These are phyloP conservation scores for Cheilosia urbana DNA, from an alignment of 2,888 invertebrate species.

Conservation along the genomic window DNA sequence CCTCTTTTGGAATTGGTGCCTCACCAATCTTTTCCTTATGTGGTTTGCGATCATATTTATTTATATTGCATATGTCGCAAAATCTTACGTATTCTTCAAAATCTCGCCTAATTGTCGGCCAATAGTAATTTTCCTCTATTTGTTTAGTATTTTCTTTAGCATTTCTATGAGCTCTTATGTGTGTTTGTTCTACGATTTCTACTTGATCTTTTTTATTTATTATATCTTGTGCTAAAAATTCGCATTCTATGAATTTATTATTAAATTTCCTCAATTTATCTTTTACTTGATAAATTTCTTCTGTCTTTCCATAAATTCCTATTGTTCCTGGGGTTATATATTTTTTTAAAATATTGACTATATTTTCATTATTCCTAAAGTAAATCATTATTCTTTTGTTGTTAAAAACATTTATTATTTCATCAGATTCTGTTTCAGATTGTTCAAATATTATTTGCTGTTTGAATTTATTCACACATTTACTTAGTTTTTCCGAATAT, in stretches of 20 bases:
- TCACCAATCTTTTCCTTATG: too few species aligned
- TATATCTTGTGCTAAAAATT: constrained; percentile 22
- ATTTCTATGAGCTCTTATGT: constrained; percentile 44
- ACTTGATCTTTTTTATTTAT: constrained; percentile 26
- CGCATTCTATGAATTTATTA: constrained; percentile 8
- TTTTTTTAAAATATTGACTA: constrained; percentile 9
- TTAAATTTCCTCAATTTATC: constrained; percentile 17
- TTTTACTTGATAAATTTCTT: not conserved
- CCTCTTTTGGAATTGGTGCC: too few species aligned
- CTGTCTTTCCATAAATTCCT: constrained; percentile 25
- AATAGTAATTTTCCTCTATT: constrained; percentile 44
- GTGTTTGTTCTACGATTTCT: constrained; percentile 15
- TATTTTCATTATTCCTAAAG: not conserved
- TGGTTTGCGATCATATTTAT: too few species aligned
- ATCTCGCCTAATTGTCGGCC: constrained; percentile 13
- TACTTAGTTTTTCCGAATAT: constrained; percentile 5
- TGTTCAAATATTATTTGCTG: constrained; percentile 10
- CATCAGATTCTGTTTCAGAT: constrained; percentile 49
- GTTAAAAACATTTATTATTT: not conserved
- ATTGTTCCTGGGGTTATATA: constrained; percentile 12
- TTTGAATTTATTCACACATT: too few species aligned
- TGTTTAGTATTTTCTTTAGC: constrained; percentile 40
- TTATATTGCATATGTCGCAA: too few species aligned
- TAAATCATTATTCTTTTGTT: not conserved
- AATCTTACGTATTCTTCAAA: too few species aligned